These are phyloP conservation scores for Leptinotarsa texana DNA, from an alignment of 1,140 invertebrate genomes.

Conservation along the genomic window DNA sequence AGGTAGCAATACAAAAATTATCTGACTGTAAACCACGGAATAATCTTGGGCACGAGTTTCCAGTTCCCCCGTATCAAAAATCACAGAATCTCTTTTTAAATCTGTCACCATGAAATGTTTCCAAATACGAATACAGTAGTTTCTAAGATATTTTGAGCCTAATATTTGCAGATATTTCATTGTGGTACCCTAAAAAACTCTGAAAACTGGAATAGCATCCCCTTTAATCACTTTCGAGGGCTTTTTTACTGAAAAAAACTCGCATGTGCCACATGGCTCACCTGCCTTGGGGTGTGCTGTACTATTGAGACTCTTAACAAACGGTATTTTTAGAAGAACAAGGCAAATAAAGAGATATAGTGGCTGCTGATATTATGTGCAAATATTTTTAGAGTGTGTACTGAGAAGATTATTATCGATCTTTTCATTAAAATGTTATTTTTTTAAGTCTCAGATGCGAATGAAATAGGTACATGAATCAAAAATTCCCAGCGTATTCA, in stretches of 20 bases:
- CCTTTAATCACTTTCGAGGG: constrained; percentile 21
- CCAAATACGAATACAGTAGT: constrained; percentile 11
- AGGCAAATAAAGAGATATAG: constrained; percentile 13
- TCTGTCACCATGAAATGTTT: constrained; percentile 15
- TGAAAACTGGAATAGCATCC: constrained; percentile 25
- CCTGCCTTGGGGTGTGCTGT: constrained; percentile 24
- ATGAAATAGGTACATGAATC: too few relatives aligned
- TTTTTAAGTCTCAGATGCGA: too few relatives aligned
- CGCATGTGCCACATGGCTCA: constrained; percentile 25
- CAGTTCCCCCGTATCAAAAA: neutral
- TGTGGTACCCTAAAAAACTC: constrained; percentile 16
- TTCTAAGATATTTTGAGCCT: neutral
- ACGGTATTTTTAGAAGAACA: constrained; percentile 16
- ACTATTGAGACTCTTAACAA: constrained; percentile 1
- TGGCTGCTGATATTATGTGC: constrained; percentile 11
- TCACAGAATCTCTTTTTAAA: constrained; percentile 6
- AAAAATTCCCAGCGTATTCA: too few relatives aligned
- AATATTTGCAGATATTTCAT: constrained; percentile 11
- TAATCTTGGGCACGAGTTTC: constrained; percentile 18
- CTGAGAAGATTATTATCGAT: too few relatives aligned
- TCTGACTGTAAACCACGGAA: constrained; percentile 15
- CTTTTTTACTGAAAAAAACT: constrained; percentile 24
- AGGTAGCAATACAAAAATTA: constrained; percentile 11
- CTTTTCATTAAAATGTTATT: too few relatives aligned
- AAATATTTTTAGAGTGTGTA: constrained; percentile 3